Base-by-base conservation (phyloP, 2,797 vertebrate species). In the Anolis apletophallus region DNA sequence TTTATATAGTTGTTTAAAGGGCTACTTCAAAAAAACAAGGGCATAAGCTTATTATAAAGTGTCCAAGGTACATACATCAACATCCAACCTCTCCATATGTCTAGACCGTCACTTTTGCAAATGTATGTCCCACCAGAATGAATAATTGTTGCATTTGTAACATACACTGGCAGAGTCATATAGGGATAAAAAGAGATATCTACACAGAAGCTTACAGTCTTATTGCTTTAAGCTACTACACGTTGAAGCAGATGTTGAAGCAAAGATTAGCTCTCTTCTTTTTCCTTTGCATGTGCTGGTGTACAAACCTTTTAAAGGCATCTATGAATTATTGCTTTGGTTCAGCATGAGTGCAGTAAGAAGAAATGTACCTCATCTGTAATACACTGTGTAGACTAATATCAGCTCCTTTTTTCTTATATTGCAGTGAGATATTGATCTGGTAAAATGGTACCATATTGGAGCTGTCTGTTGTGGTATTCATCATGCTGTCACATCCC, bases 381-480 rank as follows among this genome's bases (percentile, higher is more conserved):
- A 99, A 99, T 99, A 99, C 98, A 99, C 97, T 98, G 98, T 99
- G 98, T 99, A 99, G 98, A 98, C 98, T 98, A 99, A 99, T 99
- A 99, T 99, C 98, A 98, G 97, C 98, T 98, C 97, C 98, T 98
- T 98, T 98, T 98, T 98, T 98, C 98, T 98, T 98, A 98, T 98
- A 99, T 99, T 98, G 98, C 98, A 97, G 97, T 94, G 97, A 98
- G 98, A 99, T 99, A 99, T 99, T 98, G 98, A 99, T 99, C 98
- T 98, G 97, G 97, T 98, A 98, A 99, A 99, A 99, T 98, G 98
- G 98, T 98, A 97, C 98, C 98, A 99, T 99, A 99, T 99, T 99
- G 98, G 98, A 98, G 98, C 98, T 99, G 98, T 99, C 98, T 99
- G 98, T 98, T 99, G 98, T 98, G 98, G 98, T 98, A 99, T 99